These are phyloP conservation scores for Salarias fasciatus DNA, from an alignment of 2,797 vertebrate species.

Conservation along the genomic window DNA sequence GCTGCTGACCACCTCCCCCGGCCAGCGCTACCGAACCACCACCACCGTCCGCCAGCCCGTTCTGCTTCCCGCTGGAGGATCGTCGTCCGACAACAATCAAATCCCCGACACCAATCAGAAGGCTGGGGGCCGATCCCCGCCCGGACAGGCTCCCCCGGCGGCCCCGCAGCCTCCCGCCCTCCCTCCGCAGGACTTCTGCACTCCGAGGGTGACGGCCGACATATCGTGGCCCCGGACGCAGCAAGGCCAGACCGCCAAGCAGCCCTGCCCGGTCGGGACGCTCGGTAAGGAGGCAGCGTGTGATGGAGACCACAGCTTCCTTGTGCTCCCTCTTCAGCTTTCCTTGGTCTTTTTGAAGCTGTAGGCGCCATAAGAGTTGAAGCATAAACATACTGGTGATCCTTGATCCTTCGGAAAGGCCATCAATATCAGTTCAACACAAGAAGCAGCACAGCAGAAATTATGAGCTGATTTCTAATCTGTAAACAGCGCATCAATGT, in stretches of 20 bases:
- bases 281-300: slow-evolving; percentile 64
- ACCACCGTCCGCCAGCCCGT: slow-evolving; percentile 76
- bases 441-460: neutral
- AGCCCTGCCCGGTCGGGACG: slow-evolving; percentile 89
- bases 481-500: neutral
- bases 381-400: too few relatives aligned
- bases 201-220: slow-evolving; percentile 87
- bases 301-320: neutral
- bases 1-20: slow-evolving; percentile 85
- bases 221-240: slow-evolving; percentile 96
- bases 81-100: slow-evolving; percentile 75
- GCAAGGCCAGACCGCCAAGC: slow-evolving; percentile 93
- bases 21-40: slow-evolving; percentile 88
- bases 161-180: slow-evolving; percentile 84
- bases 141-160: slow-evolving; percentile 70
- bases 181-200: slow-evolving; percentile 89
- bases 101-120: slow-evolving; percentile 78
- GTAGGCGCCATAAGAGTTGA: too few relatives aligned
- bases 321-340: neutral
- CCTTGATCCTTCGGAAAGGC: neutral
- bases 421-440: neutral
- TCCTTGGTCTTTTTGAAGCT: too few relatives aligned
- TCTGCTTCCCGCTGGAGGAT: slow-evolving; percentile 69
- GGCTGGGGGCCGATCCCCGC: slow-evolving; percentile 60
- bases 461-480: neutral